phyloP scores from a whole-genome alignment of 1,140 invertebrate species.

The Dendrolimus kikuchii region DNA sequence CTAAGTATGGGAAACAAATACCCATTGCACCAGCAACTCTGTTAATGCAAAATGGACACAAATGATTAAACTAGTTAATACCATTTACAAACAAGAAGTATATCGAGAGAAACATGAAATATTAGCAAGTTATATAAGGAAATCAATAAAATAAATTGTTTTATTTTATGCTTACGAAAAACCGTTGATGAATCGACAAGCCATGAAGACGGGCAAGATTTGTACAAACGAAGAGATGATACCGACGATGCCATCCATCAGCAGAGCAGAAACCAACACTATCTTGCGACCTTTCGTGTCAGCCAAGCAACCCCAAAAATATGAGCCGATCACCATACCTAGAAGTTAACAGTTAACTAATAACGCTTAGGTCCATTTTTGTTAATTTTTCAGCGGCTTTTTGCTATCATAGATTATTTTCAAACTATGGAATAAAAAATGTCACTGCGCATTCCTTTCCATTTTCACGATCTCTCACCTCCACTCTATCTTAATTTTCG shows the following conservation, averaged over 20 bases:
- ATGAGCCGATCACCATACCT: constrained; percentile 93
- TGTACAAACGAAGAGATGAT: constrained; percentile 84
- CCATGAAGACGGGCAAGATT: constrained; percentile 82
- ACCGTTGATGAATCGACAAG: constrained; percentile 86
- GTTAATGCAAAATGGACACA: constrained; percentile 11
- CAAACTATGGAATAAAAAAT: too few relatives aligned
- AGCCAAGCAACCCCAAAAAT: constrained; percentile 90
- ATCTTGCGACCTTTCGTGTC: constrained; percentile 85
- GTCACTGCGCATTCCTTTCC: too few relatives aligned
- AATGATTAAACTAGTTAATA: too few relatives aligned
- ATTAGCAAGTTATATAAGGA: background rate
- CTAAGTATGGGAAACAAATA: constrained; percentile 83
- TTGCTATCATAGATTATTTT: too few relatives aligned
- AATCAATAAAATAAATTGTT: background rate
- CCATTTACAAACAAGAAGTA: too few relatives aligned
- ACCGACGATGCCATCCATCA: constrained; percentile 84
- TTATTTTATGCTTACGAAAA: constrained; percentile 81
- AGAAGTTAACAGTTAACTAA: too few relatives aligned
- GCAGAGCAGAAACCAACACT: constrained; percentile 82
- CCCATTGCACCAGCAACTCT: constrained; percentile 85
- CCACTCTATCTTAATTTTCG: too few relatives aligned
- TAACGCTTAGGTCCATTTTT: too few relatives aligned
- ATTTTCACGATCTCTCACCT: too few relatives aligned
- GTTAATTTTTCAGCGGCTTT: too few relatives aligned
- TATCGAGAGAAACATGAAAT: too few relatives aligned